A percentile compares a stretch with the other conserved stretches of the same genome.
Conservation (phyloP, 2,888 invertebrate species). For the Hecatera dysodea region DNA sequence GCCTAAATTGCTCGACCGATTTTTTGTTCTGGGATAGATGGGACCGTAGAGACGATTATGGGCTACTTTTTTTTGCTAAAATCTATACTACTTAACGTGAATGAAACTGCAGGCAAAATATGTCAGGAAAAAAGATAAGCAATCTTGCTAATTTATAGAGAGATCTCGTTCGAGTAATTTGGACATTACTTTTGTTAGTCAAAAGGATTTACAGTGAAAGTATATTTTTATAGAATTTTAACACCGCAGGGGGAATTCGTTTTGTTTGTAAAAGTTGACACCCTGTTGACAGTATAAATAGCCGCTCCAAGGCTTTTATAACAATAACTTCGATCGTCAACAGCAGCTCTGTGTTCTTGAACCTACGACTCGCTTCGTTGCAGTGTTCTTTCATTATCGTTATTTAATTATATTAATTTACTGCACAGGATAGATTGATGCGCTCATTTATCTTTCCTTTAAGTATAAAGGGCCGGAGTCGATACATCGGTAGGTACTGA, state of each 20-base stretch:
- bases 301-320: constrained; percentile 49
- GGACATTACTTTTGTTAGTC: neutral
- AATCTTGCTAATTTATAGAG: neutral
- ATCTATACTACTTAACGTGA: too few species aligned
- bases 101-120: neutral
- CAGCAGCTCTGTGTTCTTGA: constrained; percentile 44
- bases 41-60: too few species aligned
- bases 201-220: neutral
- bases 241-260: constrained; percentile 6
- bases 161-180: neutral
- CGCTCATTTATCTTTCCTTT: constrained; percentile 32
- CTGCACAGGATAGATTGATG: constrained; percentile 27
- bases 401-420: constrained; percentile 42
- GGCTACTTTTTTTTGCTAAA: too few species aligned
- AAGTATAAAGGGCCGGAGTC: neutral
- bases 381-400: constrained; percentile 45
- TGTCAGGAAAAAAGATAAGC: neutral
- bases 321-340: constrained; percentile 56
- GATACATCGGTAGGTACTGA: constrained; percentile 4
- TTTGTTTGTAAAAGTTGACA: constrained; percentile 41
- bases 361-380: constrained; percentile 18
- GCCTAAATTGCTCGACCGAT: neutral
- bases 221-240: neutral
- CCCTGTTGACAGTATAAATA: constrained; percentile 41
- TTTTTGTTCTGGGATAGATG: neutral